A percentile compares a stretch with the other conserved stretches of the same genome.
These are phyloP conservation scores for Alitta virens DNA, from an alignment of 2,888 invertebrate species.

Conservation along the genomic window DNA sequence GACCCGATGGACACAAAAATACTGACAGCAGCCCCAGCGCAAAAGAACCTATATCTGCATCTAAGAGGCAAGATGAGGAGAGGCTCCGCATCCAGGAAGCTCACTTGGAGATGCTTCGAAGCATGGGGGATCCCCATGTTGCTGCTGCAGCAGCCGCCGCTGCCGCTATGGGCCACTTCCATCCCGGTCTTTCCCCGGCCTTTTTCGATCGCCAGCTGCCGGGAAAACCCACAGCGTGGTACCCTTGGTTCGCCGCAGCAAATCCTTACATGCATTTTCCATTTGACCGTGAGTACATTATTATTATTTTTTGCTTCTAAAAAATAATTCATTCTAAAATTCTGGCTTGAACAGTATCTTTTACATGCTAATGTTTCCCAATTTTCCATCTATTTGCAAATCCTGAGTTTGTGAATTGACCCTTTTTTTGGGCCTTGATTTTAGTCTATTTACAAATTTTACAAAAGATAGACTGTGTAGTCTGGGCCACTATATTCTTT, in stretches of 20 bases:
- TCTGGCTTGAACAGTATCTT: neutral
- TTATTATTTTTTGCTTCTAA: neutral
- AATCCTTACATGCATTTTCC: slow-evolving; percentile 13
- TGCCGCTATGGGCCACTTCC: slow-evolving; percentile 13
- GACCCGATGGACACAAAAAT: slow-evolving; percentile 10
- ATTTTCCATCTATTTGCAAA: no score
- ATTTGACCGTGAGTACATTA: slow-evolving; percentile 16
- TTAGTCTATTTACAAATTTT: no score
- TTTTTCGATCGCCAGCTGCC: slow-evolving; percentile 21
- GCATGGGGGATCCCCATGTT: neutral
- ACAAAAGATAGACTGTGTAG: no score
- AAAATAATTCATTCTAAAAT: neutral
- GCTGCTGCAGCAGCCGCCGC: slow-evolving; percentile 1
- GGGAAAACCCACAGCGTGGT: slow-evolving; percentile 21
- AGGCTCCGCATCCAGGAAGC: neutral
- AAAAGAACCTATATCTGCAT: neutral
- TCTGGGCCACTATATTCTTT: no score
- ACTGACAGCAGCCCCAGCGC: neutral
- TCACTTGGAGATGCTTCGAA: neutral
- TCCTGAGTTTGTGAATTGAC: neutral
- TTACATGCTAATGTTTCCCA: no score
- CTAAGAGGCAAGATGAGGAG: neutral
- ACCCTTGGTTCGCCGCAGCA: slow-evolving; percentile 22
- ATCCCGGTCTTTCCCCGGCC: slow-evolving; percentile 18
- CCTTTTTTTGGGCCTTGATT: neutral